Base-by-base conservation (phyloP, 2,888 invertebrate species). In the Allacma fusca region DNA sequence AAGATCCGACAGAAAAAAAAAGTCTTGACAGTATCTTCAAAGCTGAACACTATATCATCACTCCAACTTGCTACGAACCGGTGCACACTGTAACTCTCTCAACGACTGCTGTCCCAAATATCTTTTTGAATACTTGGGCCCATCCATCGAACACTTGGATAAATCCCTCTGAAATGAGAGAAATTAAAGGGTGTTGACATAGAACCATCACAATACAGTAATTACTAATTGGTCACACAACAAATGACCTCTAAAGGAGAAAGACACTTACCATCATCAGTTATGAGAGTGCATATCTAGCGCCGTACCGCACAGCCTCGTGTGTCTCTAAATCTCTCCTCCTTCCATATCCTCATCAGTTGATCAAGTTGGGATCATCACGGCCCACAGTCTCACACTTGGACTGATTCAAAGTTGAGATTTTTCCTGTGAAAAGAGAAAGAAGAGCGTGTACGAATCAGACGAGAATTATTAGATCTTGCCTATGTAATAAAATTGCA, bases 371-470 rank as follows among this genome's bases (percentile, higher is more conserved):
- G 50, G 50, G n/a, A 50, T 50, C n/a, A 50, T 50, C 19, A 50
- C 50, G 16, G 50, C 4, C 50, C 16, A 34, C 19, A 50, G 50
- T 50, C 34, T 34, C 34, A 34, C 34, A 50, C 50, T 50, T 50
- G 65, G 65, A 65, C 26, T 65, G 65, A 65, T 65, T 65, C 16
- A 65, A 29, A 28, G 19, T 65, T 65, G 29, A 65, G 65, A 65
- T 26, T 65, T 65, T 65, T 65, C 65, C 26, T 28, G 65, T 65
- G 65, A 65, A 65, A 65, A 65, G 26, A 65, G 28, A 65, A 62
- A 50, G 50, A 50, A 34, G 4, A 34, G 9, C 34, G 4, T 34
- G 9, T 34, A 34, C 34, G 9, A 4, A 34, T 7, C 34, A 9
- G 9, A 4, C 5, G 34, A 34, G 34, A 50, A 19, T 50, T n/a